Evolutionary conservation across 2,113 vertebrate genomes (phyloP), one percentile per base, ranked within the genome.

Genomic region (Xyliphius kryptos): DNA sequence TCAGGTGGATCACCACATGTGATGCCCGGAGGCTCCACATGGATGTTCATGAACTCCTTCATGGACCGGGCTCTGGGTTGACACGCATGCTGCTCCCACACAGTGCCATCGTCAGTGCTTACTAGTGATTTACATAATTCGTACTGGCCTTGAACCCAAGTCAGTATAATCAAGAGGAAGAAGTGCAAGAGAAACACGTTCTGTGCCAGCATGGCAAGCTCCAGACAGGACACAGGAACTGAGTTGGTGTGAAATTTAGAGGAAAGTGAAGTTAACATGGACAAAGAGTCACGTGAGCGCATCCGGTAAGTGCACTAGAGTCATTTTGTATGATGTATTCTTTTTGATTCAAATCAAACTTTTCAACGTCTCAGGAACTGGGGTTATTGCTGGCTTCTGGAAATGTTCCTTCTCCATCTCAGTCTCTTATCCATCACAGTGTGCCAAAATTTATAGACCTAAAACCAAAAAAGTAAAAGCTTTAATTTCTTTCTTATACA

Each of bases 51-150:
- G 2, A 89, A 88, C 82, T 94, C 91, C 83, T 96, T 97, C 89
- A 97, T 90, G 71, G 87, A 66, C 80, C 84, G 84, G 49, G 86
- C 61, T 81, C 91, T 93, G 66, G 96, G 96, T 76, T 98, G 96
- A 74, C 96, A 99, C 3, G 95, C 95, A 0, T 97, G 95, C 61
- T 91, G 93, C 80, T 99, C 96, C 96, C 96, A 99, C 38, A 92
- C 86, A 0, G 94, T 92, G 72, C 95, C 94, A 51, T 97, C 92
- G 6, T 98, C 96, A 0, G 91, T 92, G 81, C 89, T 95, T 85
- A 98, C 93, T 86, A 94, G 92, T 80, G 94, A 97, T 79, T 93
- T 97, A 86, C 96, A 99, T 87, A 91, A 89, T 77, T 98, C 93
- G 71, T 97, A 99, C 82, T 97, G 91, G 80, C 86, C 91, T 79